Base-by-base conservation (phyloP, 2,113 vertebrate genomes). In the Solea senegalensis region DNA sequence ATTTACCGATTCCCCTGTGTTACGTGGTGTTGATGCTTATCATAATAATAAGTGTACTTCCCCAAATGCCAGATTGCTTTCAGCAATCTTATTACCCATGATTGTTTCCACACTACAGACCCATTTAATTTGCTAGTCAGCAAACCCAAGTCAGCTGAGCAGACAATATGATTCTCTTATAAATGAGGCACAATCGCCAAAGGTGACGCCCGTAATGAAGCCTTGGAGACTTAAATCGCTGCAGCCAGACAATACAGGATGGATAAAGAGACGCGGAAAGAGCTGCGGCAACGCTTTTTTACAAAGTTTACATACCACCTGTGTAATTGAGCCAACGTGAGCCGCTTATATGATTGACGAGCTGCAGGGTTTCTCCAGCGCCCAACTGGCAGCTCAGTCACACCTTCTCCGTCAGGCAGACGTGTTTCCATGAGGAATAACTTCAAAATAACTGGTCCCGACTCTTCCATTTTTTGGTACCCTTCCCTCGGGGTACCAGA, bases 321-420 rank as follows among this genome's bases (percentile, higher is more conserved):
- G 44, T 69, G 27, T 70, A 73, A 75, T 57, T 14, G 21, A 69
- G 41, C 68, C 80, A 77, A 59, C 69, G 83, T 76, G 65, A 76
- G 82, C 73, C 43, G 6, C 76, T 81, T 59, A 58, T 44, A 68
- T 67, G 69, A 85, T 41, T 74, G 75, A 68, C 44, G 64, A 40
- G 67, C 82, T 78, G 74, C 61, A 59, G 75, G 50, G 48, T 28
- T 58, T 58, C 53, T 72, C 27, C 64, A 43, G 69, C 61, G 26
- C 0, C 1, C 71, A 62, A 78, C 72, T 65, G 59, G 65, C 39
- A 39, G 56, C 57, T 78, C 12, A 4, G 6, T 46, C 41, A 61
- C 65, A 52, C 49, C 49, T 46, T 54, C 76, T 56, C 69, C 13
- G 40, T 80, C 76, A 69, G 74, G 71, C 74, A 60, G n/a, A n/a